Evolutionary conservation across 2,113 vertebrate species (phyloP), one percentile per base, ranked within the genome.

Genomic region (Steatornis caripensis): DNA sequence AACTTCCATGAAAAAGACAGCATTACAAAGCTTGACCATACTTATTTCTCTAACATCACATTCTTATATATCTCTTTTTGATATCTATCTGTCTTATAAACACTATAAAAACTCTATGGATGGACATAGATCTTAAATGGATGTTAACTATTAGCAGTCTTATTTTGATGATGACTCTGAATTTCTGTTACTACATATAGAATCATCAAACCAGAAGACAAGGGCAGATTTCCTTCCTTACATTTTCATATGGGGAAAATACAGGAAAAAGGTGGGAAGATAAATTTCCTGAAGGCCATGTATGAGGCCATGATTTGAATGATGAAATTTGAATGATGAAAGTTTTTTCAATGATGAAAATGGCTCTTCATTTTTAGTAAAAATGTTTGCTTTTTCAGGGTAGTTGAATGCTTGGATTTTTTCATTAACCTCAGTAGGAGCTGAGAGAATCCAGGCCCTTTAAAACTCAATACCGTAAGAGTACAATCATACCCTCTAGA

Each of bases 401-500:
- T 6, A 57, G 24, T 64, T 49, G 57, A 80, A 60, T 1, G 3
- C 29, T 88, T 49, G 36, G 23, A 10, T 89, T 85, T 94, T 91
- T 80, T 15, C 29, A 18, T 24, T 80, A 53, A 46, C 41, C 43
- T 83, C 27, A 30, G 23, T 22, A 80, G 54, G 15, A 88, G 23
- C 51, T 66, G 62, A 95, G 66, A 86, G 66, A 91, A 91, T 61
- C 41, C 49, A 94, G 45, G 30, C 18, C 58, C 62, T 84, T 83
- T 93, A 34, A 77, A 87, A 95, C 36, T 62, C 78, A 88, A 39
- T 69, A 71, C 62, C 77, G 20, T 82, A 68, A 82, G 87, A 84
- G 77, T 91, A 96, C 69, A 96, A 89, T 85, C 76, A 89, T 96
- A 93, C 84, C 78, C 70, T 94, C 87, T 94, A 96, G 87, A 96